A percentile compares a stretch with the other conserved stretches of the same genome.
phyloP scores from a whole-genome alignment of 1,140 invertebrate genomes.

The Eumaeus atala region DNA sequence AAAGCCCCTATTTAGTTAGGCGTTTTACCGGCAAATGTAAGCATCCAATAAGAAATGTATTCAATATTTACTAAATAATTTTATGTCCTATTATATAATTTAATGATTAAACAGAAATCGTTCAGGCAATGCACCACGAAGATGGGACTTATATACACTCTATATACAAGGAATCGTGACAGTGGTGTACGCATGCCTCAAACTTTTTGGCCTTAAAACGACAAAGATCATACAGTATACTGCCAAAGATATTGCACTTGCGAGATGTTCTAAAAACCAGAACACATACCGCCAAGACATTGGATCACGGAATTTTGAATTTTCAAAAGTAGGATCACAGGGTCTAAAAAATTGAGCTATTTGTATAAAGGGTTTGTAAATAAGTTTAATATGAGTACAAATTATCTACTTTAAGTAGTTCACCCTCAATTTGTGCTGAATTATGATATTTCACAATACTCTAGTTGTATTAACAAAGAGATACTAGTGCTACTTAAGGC shows the following conservation, averaged over 20 bases:
- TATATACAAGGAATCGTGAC: neutral
- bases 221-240: neutral
- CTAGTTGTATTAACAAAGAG: too few relatives aligned
- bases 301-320: slow-evolving; percentile 20
- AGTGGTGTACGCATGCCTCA: neutral
- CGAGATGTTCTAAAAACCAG: neutral
- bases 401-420: neutral
- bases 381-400: neutral
- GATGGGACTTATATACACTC: neutral
- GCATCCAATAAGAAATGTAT: too few relatives aligned
- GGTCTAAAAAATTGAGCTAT: slow-evolving; percentile 9
- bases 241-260: neutral
- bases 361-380: neutral
- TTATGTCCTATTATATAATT: too few relatives aligned
- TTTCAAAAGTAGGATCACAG: slow-evolving; percentile 21
- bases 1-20: neutral
- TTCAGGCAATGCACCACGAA: neutral
- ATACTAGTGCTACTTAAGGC: neutral
- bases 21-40: too few relatives aligned
- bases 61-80: too few relatives aligned
- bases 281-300: neutral
- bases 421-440: neutral
- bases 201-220: neutral
- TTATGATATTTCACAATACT: neutral
- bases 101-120: too few relatives aligned